phyloP scores from a whole-genome alignment of 1,140 invertebrate genomes.

The Philotrypesis tridentata region DNA sequence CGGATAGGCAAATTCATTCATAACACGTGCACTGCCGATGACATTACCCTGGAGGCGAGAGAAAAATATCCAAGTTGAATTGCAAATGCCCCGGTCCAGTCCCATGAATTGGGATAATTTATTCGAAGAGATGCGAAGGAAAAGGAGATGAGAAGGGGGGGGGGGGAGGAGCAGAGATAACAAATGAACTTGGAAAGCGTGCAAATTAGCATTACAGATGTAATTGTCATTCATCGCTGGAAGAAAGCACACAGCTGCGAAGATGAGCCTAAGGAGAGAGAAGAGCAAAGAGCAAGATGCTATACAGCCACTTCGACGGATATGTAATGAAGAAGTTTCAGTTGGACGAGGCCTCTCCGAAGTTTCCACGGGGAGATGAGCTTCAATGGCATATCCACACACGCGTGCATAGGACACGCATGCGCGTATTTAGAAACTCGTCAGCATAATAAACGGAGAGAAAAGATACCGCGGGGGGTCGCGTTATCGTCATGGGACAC shows the following conservation, averaged over 20 bases:
- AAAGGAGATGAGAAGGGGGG: no score
- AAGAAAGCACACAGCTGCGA: not conserved
- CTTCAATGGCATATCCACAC: not conserved
- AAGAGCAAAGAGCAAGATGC: not conserved
- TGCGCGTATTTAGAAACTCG: no score
- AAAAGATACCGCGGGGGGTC: no score
- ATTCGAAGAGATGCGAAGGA: not conserved
- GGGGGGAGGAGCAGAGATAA: no score
- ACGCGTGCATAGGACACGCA: no score
- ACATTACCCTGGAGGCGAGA: no score
- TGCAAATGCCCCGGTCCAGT: not conserved
- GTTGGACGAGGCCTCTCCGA: not conserved
- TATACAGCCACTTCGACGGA: not conserved
- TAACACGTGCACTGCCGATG: no score
- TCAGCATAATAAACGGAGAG: no score
- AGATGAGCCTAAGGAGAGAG: not conserved
- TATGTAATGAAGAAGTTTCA: not conserved
- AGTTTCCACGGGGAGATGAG: not conserved
- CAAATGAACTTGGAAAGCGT: not conserved
- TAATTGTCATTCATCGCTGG: not conserved
- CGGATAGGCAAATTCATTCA: no score
- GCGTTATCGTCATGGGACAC: no score
- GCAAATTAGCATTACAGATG: slow-evolving; percentile 3
- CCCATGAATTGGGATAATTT: not conserved
- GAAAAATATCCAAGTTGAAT: not conserved